Conservation (phyloP, 2,888 invertebrate genomes). For the Drosophila paranaensis region DNA sequence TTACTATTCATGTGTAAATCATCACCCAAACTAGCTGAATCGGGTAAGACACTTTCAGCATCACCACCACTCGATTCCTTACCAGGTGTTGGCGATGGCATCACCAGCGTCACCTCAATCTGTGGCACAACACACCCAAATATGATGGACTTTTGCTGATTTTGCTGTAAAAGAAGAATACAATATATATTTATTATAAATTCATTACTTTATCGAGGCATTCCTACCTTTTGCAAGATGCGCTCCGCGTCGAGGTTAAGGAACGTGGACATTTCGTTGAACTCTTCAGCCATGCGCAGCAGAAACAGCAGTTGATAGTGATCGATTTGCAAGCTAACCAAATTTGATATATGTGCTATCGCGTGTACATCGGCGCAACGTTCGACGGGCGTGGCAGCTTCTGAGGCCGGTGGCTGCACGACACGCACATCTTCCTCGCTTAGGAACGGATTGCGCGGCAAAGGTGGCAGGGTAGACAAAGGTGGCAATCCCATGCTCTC, state of each 20-base stretch:
- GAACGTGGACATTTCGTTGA: conserved; percentile 92
- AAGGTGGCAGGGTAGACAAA: conserved; percentile 56
- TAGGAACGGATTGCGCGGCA: conserved; percentile 82
- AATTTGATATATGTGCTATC: conserved; percentile 92
- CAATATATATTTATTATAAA: background rate
- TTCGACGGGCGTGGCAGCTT: conserved; percentile 85
- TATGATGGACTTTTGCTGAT: conserved; percentile 86
- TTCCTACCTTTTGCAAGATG: conserved; percentile 86
- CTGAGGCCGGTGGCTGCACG: conserved; percentile 36
- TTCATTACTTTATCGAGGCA: background rate
- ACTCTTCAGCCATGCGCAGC: conserved; percentile 91
- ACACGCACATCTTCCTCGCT: conserved; percentile 78
- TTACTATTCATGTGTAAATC: conserved; percentile 88
- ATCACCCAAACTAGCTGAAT: conserved; percentile 93
- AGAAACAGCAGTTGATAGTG: conserved; percentile 97
- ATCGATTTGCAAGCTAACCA: conserved; percentile 95
- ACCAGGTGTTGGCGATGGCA: conserved; percentile 93
- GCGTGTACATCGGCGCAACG: conserved; percentile 90
- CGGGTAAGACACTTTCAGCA: conserved; percentile 93
- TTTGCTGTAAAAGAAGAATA: conserved; percentile 73
- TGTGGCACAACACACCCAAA: conserved; percentile 93
- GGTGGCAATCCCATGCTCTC: conserved; percentile 68
- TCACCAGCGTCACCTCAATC: conserved; percentile 94
- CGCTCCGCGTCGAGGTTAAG: conserved; percentile 91
- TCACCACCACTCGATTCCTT: conserved; percentile 94